A percentile compares a stretch with the other conserved stretches of the same genome.
These are phyloP conservation scores for Heptranchias perlo DNA, from an alignment of 2,113 vertebrate genomes.

Conservation along the genomic window DNA sequence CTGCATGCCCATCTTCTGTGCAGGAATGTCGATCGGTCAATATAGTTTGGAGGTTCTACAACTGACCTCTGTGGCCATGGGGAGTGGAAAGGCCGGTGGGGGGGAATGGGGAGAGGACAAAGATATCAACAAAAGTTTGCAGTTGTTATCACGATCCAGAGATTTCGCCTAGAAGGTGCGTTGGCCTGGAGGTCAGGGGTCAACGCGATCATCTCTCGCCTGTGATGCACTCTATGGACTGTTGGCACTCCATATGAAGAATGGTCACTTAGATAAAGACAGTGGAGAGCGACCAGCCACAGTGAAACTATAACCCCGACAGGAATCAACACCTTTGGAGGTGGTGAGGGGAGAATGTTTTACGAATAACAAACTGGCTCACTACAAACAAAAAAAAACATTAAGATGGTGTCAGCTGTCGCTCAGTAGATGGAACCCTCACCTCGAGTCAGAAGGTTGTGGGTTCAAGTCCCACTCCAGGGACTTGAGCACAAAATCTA, in stretches of 20 bases:
- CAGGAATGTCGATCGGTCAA: neutral
- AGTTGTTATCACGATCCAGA: neutral
- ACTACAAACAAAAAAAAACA: neutral
- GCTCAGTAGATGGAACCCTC: neutral
- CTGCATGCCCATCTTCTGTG: neutral
- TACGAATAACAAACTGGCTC: neutral
- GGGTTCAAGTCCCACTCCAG: neutral
- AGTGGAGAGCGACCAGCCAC: neutral
- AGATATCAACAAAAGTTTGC: neutral
- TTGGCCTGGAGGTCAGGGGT: neutral
- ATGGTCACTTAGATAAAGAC: too few species aligned
- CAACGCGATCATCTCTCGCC: neutral
- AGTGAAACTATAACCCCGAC: neutral
- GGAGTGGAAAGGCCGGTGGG: too few species aligned
- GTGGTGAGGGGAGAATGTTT: neutral
- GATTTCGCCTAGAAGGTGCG: neutral
- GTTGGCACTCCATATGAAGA: neutral
- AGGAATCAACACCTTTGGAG: neutral
- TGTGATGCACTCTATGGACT: neutral
- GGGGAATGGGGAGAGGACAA: neutral
- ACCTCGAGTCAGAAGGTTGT: neutral
- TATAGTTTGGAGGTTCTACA: neutral
- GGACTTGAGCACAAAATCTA: neutral
- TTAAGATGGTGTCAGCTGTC: neutral
- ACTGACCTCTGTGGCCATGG: neutral